Evolutionary conservation across 92 coral and sea anemone genomes (phyloP).

Genomic region (Desmophyllum pertusum): DNA sequence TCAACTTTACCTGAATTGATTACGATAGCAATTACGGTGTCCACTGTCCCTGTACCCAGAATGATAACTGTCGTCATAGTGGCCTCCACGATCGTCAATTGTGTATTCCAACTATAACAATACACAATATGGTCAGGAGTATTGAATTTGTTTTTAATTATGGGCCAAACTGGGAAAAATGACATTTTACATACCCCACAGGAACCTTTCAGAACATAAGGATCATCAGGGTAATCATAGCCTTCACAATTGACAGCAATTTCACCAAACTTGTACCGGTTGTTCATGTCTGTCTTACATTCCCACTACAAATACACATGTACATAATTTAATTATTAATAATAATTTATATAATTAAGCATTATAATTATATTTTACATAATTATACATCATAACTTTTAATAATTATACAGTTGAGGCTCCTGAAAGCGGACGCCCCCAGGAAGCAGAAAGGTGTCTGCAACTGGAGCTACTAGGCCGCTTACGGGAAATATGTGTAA

Average conservation of each 20-base stretch:
- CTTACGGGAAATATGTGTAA: no score
- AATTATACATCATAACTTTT: no score
- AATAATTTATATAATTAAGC: background rate
- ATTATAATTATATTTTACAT: background rate
- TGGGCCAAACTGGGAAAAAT: background rate
- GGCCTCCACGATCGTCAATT: conserved; percentile 61
- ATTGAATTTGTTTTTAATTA: no score
- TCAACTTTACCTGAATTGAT: conserved; percentile 20
- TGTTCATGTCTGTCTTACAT: conserved; percentile 97
- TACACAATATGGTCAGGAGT: no score
- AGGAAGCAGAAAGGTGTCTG: no score
- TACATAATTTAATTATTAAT: no score
- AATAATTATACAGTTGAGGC: no score
- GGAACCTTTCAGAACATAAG: conserved; percentile 90
- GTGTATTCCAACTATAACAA: conserved; percentile 81
- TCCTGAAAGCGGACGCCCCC: no score
- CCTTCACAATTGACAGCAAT: conserved; percentile 97
- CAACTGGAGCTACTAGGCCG: no score
- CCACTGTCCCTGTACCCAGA: conserved; percentile 51
- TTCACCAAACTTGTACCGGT: conserved; percentile 85
- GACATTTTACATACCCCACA: conserved; percentile 99
- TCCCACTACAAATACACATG: conserved; percentile 78
- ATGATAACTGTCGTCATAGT: conserved; percentile 39
- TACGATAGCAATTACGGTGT: conserved; percentile 40
- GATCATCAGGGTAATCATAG: conserved; percentile 91